A percentile compares a stretch with the other conserved stretches of the same genome.
phyloP scores from a whole-genome alignment of 2,797 vertebrate genomes.

The Phrynocephalus vlangalii region DNA sequence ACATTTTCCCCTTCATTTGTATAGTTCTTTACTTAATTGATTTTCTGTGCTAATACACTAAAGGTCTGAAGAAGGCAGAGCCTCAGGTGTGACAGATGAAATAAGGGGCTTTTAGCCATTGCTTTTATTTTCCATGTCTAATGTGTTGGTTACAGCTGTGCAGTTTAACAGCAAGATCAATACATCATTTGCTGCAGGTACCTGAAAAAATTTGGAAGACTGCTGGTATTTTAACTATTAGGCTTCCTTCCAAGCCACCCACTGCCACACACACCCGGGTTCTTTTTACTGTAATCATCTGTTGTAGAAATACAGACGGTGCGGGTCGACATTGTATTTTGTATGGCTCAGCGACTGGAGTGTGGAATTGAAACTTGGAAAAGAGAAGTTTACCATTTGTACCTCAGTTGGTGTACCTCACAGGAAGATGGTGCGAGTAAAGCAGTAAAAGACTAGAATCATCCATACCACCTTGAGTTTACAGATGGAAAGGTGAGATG shows the following conservation, averaged over 20 bases:
- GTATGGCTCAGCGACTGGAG: too few relatives aligned
- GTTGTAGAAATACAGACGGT: constrained; percentile 23
- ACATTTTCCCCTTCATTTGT: constrained; percentile 77
- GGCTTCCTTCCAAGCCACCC: constrained; percentile 60
- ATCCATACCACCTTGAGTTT: neutral
- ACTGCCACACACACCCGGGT: neutral
- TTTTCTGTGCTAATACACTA: constrained; percentile 83
- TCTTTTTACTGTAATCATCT: constrained; percentile 21
- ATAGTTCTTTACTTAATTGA: constrained; percentile 84
- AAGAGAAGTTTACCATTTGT: neutral
- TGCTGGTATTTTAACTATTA: constrained; percentile 76
- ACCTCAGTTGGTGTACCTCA: neutral
- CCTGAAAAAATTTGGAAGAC: constrained; percentile 76
- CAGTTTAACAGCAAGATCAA: constrained; percentile 83
- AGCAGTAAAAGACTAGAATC: neutral
- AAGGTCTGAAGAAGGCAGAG: constrained; percentile 78
- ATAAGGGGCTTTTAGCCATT: constrained; percentile 81
- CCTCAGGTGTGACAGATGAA: constrained; percentile 83
- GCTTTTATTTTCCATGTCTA: constrained; percentile 83
- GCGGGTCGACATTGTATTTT: neutral
- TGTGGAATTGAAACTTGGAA: neutral
- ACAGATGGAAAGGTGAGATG: neutral
- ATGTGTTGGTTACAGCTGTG: constrained; percentile 84
- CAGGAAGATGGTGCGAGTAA: neutral
- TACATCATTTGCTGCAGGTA: constrained; percentile 79